Evolutionary conservation across 2,797 vertebrate genomes (phyloP), one percentile per base, ranked within the genome.

Genomic region (Micropoecilia bifurca): DNA sequence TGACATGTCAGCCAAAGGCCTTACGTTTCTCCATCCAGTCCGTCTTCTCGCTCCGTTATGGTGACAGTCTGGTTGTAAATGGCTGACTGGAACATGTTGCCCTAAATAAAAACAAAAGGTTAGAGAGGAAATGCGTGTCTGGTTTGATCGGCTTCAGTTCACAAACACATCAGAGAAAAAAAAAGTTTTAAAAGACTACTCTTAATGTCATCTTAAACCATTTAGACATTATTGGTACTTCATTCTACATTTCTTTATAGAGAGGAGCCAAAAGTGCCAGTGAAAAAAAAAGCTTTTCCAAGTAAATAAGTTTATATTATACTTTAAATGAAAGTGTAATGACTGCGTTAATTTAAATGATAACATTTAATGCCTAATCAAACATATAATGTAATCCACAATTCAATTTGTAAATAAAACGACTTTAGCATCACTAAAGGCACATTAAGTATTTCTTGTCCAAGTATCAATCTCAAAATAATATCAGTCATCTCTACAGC

Each of bases 51-150:
- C 82, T 96, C 96, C 4, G 12, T 92, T 92, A 96, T 95, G 80
- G 92, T 96, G 85, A 96, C 95, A 1, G 96, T 96, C 91, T 96
- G 95, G 94, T 96, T 96, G 87, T 95, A 96, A 77, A 96, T 85
- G 39, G 95, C 93, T 0, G 91, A 95, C 90, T 96, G 96, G 85
- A 93, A 96, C 36, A 61, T n/a, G 5, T 79, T 91, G 13, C 95
- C 95, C 96, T 96, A 77, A 39, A 50, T 25, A 50, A 73, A 47
- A 48, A 75, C 10, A 75, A 47, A 41, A 48, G 18, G 36, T 12
- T 39, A 22, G 7, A 6, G 1, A 39, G 36, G 7, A 39, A 66
- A 66, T 36, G 5, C 1, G 2, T 3, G 16, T 39, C 33, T 20
- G 63, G 3, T 39, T 9, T 22, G 9, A 9, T 20, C 0, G 3